Conservation (phyloP, 1,140 invertebrate genomes). For the Tribolium castaneum region DNA sequence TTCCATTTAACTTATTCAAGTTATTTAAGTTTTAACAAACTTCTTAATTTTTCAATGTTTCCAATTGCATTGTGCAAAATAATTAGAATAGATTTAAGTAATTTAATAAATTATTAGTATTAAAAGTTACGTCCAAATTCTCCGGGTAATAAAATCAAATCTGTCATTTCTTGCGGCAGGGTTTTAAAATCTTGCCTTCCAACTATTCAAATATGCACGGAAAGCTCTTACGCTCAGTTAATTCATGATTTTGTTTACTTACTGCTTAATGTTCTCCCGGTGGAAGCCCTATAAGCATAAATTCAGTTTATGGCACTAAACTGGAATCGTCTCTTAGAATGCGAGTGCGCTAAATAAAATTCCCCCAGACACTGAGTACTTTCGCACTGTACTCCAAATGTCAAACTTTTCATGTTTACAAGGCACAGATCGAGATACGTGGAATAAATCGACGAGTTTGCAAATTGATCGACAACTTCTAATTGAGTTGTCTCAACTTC, state of each 20-base stretch:
- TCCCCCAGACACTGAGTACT: constrained; percentile 22
- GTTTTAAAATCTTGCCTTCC: background rate
- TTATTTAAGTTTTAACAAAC: too few relatives aligned
- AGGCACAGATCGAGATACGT: background rate
- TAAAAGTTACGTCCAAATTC: too few relatives aligned
- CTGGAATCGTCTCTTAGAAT: constrained; percentile 27
- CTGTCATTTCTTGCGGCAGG: background rate
- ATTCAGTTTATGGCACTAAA: constrained; percentile 34
- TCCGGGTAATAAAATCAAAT: background rate
- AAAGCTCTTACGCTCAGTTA: constrained; percentile 20
- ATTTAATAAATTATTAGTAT: too few relatives aligned
- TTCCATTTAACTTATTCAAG: too few relatives aligned
- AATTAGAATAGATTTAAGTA: too few relatives aligned
- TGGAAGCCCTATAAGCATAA: constrained; percentile 28
- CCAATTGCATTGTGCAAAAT: too few relatives aligned
- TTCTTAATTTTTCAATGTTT: too few relatives aligned
- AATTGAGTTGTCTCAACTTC: constrained; percentile 18
- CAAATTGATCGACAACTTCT: constrained; percentile 31
- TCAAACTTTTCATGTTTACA: background rate
- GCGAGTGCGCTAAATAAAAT: constrained; percentile 27
- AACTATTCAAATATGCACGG: constrained; percentile 1
- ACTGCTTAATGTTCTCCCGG: constrained; percentile 28
- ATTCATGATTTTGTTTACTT: constrained; percentile 33
- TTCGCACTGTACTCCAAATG: background rate
- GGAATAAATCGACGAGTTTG: constrained; percentile 10